Conservation (phyloP, 2,888 invertebrate genomes). For the Luperina testacea region DNA sequence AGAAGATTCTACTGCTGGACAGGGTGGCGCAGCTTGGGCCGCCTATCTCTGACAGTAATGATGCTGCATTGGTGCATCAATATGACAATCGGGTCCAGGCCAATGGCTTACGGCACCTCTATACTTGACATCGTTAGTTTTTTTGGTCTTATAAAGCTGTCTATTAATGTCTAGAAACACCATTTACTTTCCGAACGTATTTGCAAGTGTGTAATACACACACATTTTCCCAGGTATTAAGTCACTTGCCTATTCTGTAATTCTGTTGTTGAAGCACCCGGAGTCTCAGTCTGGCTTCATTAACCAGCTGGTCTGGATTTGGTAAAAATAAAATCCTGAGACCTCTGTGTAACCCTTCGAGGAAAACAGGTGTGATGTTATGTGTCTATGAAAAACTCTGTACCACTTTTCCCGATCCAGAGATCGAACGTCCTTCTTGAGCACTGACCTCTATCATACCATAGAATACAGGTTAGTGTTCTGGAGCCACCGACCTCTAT, state of each 20-base stretch:
- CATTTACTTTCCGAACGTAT: neutral
- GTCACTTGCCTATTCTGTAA: neutral
- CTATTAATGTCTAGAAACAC: neutral
- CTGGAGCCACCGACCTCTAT: too few species aligned
- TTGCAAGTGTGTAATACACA: neutral
- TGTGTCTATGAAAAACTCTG: neutral
- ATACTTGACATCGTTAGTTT: conserved; percentile 54
- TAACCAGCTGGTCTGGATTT: neutral
- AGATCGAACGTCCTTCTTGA: neutral
- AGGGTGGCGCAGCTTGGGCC: conserved; percentile 66
- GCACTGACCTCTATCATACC: too few species aligned
- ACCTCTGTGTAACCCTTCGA: neutral
- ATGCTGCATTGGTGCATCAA: conserved; percentile 73
- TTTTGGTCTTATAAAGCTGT: neutral
- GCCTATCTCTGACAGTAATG: conserved; percentile 73
- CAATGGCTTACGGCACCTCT: conserved; percentile 46
- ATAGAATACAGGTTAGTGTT: too few species aligned
- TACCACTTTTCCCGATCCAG: neutral
- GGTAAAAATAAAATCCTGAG: neutral
- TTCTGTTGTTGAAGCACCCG: neutral
- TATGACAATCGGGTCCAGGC: conserved; percentile 53
- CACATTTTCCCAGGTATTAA: neutral
- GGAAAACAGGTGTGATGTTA: neutral
- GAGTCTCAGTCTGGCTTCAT: neutral
- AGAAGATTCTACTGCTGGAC: conserved; percentile 51